Percentiles rank a stretch among this genome's conserved stretches.
Conservation (phyloP, 2,888 invertebrate species). For the Eupelmus urozonus region DNA sequence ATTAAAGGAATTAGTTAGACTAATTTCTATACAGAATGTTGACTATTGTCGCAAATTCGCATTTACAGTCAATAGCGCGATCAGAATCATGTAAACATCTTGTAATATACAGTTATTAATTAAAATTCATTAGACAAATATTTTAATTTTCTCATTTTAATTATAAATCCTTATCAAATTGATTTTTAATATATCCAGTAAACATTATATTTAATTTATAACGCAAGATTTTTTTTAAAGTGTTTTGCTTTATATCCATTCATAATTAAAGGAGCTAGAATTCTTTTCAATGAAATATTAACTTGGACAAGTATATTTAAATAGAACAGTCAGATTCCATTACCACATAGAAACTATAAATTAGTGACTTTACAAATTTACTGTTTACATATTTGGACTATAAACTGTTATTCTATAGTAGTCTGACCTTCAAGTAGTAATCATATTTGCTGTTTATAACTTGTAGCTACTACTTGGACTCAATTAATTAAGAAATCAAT, state of each 20-base stretch:
- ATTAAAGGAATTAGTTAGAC: conserved; percentile 42
- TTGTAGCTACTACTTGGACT: background rate
- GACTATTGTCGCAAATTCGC: conserved; percentile 43
- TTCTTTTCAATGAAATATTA: background rate
- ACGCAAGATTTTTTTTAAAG: background rate
- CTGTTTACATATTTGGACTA: background rate
- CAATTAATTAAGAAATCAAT: background rate
- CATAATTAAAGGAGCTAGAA: no score
- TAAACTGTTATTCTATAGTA: no score
- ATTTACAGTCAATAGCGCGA: conserved; percentile 61
- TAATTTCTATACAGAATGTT: conserved; percentile 37
- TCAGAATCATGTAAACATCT: conserved; percentile 61
- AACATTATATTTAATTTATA: background rate
- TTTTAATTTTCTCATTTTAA: conserved; percentile 7
- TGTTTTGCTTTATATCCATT: background rate
- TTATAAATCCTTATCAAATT: conserved; percentile 6
- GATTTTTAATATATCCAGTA: background rate
- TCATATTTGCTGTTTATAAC: conserved; percentile 2
- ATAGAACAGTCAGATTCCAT: conserved; percentile 1
- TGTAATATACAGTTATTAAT: conserved; percentile 63
- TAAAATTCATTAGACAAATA: conserved; percentile 41
- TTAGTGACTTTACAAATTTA: background rate
- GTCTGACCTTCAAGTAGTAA: conserved; percentile 4
- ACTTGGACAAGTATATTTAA: conserved; percentile 18
- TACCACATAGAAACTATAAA: background rate